Evolutionary conservation across 2,888 invertebrate species (phyloP).

Genomic region (Terebella lapidaria): DNA sequence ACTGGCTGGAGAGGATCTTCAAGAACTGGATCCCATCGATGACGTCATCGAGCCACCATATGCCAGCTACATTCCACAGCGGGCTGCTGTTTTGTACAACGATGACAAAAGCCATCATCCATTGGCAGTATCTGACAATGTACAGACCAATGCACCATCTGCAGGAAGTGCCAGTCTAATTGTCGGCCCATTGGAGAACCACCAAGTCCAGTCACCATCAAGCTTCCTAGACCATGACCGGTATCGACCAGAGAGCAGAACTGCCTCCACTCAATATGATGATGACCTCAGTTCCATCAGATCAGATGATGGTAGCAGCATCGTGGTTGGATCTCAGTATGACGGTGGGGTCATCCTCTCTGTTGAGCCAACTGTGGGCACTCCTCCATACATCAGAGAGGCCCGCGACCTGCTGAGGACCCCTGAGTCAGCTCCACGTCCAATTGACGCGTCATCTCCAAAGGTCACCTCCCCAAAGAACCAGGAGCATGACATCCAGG

Average conservation of each 20-base stretch:
- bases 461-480: too few species aligned
- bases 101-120: too few species aligned
- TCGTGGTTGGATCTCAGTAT: not conserved
- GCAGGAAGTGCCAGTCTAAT: not conserved
- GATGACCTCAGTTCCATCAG: not conserved
- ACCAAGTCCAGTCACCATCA: not conserved
- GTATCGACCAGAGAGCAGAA: not conserved
- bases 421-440: not conserved
- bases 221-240: not conserved
- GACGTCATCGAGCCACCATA: too few species aligned
- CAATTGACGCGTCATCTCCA: too few species aligned
- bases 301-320: not conserved
- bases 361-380: too few species aligned
- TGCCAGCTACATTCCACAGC: not conserved
- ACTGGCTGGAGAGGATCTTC: not conserved
- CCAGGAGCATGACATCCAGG: not conserved
- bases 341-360: too few species aligned
- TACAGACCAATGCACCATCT: too few species aligned
- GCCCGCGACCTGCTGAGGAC: not conserved
- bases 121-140: too few species aligned
- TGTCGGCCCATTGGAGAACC: not conserved
- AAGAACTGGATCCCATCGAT: not conserved
- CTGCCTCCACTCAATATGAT: not conserved
- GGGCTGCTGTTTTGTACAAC: not conserved
- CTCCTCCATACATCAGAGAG: not conserved